Conservation (phyloP, 1,140 invertebrate species). For the Hermatobates lingyangjiaoensis region DNA sequence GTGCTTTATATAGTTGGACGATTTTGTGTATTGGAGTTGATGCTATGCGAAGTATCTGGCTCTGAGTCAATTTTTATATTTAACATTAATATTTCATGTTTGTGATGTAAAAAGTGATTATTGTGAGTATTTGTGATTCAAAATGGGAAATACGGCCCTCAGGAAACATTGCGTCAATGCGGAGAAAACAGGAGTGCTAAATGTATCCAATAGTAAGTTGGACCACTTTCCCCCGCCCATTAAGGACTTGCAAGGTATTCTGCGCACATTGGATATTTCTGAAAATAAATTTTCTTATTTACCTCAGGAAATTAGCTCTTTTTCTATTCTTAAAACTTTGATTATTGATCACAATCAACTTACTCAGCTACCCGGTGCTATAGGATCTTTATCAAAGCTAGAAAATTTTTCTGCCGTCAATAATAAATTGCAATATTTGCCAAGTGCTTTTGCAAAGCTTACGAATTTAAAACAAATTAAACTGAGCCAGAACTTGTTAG, state of each 20-base stretch:
- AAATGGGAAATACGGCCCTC: conserved; percentile 19
- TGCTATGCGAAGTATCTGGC: no score
- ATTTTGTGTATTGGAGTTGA: no score
- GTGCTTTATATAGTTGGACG: no score
- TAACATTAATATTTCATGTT: no score
- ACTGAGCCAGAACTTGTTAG: conserved; percentile 60
- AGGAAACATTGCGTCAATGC: conserved; percentile 20
- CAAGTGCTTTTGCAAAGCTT: conserved; percentile 43
- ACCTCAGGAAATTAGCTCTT: conserved; percentile 57
- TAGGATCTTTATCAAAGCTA: conserved; percentile 61
- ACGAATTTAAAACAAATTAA: conserved; percentile 54
- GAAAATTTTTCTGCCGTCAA: conserved; percentile 47
- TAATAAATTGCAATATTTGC: conserved; percentile 39
- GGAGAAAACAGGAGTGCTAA: conserved; percentile 20
- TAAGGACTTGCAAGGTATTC: conserved; percentile 34
- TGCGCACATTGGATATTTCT: conserved; percentile 79
- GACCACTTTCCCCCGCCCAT: conserved; percentile 45
- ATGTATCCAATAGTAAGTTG: conserved; percentile 40
- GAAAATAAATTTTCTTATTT: conserved; percentile 67
- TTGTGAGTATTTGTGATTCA: no score
- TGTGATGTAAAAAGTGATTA: no score
- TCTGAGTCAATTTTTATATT: no score
- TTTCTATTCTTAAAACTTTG: conserved; percentile 63
- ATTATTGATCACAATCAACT: conserved; percentile 55
- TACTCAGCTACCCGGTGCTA: conserved; percentile 43